Evolutionary conservation across 2,888 invertebrate species (phyloP), one percentile per base, ranked within the genome.

Genomic region (Oscheius sp.): DNA sequence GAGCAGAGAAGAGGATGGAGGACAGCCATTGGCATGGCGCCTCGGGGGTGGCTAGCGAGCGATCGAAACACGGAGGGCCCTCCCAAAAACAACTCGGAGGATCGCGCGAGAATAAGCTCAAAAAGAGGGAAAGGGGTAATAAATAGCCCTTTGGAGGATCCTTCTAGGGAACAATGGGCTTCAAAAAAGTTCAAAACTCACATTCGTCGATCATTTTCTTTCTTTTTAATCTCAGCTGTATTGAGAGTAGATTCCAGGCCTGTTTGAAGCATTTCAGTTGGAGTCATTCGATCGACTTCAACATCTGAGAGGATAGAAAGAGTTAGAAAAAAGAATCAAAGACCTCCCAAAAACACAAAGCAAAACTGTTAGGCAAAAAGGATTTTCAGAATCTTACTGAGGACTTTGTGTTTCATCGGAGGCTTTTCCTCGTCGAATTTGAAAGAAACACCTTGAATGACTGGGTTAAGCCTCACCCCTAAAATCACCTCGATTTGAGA

Each of bases 181-280:
- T 6, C 4, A 6, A 17, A 42, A 42, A 34, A 34, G 37, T 10
- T 12, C 12, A 12, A 5, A 33, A 55, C 63, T 63, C 45, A 33
- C 46, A n/a, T n/a, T n/a, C n/a, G n/a, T n/a, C n/a, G n/a, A n/a
- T n/a, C n/a, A 33, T 15, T 33, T 15, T 27, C 29, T 15, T 66
- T 42, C 53, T 48, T 66, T 29, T 66, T 66, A 25, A 55, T 66
- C 23, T 66, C 66, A 10, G 65, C 50, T 25, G 65, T 65, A 29
- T 65, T 65, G 5, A 66, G 33, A 0, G 66, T 66, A 3, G 33
- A 42, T 10, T 55, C 66, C 31, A 66, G 66, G 0, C 66, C 66
- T 3, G 39, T 66, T 39, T 66, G 66, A 3, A 66, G 37, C 46
- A 66, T 39, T 42, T 66, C 66, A 12, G 66, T 66, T 25, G 66